Conservation (phyloP, 37 sponge, comb jelly and placozoan species). For the Hormiphora californensis region DNA sequence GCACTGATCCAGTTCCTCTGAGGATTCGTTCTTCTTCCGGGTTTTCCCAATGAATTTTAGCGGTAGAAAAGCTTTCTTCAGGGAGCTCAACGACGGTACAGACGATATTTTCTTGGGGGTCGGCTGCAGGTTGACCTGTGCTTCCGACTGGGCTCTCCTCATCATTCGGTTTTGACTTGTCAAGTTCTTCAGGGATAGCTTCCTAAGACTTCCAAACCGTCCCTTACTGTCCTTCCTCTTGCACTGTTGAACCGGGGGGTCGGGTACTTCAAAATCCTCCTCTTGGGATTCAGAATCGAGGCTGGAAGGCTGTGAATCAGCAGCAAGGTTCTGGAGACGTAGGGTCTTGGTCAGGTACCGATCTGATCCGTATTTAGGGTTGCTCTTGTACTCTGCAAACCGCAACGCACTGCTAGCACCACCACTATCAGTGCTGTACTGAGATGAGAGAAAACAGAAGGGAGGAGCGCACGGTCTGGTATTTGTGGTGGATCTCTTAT, state of each 20-base stretch:
- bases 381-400: too few species aligned
- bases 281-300: not conserved
- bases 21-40: not conserved
- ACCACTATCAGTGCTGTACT: too few species aligned
- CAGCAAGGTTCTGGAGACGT: constrained; percentile 27
- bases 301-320: constrained; percentile 23
- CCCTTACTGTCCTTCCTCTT: not conserved
- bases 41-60: constrained; percentile 1
- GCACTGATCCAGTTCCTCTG: not conserved
- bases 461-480: too few species aligned
- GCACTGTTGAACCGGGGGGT: not conserved
- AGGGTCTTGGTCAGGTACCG: constrained; percentile 1
- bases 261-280: not conserved
- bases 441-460: too few species aligned
- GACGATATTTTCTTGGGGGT: not conserved
- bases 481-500: too few species aligned
- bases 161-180: not conserved
- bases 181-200: not conserved
- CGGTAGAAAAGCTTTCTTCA: not conserved
- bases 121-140: constrained; percentile 30
- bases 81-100: not conserved
- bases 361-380: constrained; percentile 4
- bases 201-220: not conserved
- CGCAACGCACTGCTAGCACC: too few species aligned
- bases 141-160: constrained; percentile 30